These are phyloP conservation scores for Diarsia dahlii DNA, from an alignment of 2,888 invertebrate species.

Conservation along the genomic window DNA sequence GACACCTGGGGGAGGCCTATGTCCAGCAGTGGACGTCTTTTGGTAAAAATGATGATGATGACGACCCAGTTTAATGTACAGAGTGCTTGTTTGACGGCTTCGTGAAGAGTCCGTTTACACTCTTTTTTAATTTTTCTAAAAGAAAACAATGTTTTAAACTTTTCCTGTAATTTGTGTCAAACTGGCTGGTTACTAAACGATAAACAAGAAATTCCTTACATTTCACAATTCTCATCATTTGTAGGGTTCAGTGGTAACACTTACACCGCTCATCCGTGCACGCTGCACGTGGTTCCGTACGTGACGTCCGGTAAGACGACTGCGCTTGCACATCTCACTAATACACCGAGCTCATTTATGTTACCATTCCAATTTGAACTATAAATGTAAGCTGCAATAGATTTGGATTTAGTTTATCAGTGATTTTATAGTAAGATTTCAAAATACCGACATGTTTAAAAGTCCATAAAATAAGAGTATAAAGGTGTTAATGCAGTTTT, in stretches of 20 bases:
- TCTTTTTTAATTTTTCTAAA: too few relatives aligned
- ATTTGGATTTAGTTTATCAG: not conserved
- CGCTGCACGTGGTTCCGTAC: constrained; percentile 63
- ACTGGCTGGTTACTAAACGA: not conserved
- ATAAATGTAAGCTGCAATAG: not conserved
- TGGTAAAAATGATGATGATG: too few relatives aligned
- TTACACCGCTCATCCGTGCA: constrained; percentile 46
- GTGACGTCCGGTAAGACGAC: constrained; percentile 59
- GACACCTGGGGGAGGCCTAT: too few relatives aligned
- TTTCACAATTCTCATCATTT: not conserved
- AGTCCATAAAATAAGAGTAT: constrained; percentile 59
- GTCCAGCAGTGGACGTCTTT: too few relatives aligned
- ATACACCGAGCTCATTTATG: constrained; percentile 7
- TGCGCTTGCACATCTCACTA: constrained; percentile 30
- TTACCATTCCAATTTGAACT: constrained; percentile 3
- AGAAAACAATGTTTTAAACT: too few relatives aligned
- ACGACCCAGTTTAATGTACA: too few relatives aligned
- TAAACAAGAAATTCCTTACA: not conserved
- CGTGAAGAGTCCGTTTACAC: too few relatives aligned
- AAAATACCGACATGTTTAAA: constrained; percentile 62
- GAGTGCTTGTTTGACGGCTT: too few relatives aligned
- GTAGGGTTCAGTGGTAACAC: not conserved
- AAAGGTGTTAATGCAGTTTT: constrained; percentile 58
- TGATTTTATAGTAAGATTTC: constrained; percentile 34
- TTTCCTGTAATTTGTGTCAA: not conserved